phyloP scores from a whole-genome alignment of 92 coral and sea anemone species.

The Micromussa lordhowensis region DNA sequence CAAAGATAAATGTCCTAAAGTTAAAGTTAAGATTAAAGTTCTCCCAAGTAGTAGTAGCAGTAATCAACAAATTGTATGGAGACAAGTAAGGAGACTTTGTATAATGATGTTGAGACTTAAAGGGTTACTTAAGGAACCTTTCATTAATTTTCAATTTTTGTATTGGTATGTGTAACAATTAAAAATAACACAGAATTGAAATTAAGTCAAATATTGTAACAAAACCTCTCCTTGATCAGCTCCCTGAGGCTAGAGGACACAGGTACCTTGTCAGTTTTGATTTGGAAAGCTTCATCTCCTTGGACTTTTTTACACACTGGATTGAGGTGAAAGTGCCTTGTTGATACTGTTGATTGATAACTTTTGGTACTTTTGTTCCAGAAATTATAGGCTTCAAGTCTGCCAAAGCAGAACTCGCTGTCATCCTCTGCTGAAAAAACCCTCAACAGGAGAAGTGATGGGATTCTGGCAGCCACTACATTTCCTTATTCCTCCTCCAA shows the following conservation, averaged over 20 bases:
- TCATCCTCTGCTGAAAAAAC: slow-evolving; percentile 28
- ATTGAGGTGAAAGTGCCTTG: slow-evolving; percentile 61
- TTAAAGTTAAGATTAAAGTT: too few relatives aligned
- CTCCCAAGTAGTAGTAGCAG: not conserved
- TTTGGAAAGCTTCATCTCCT: not conserved
- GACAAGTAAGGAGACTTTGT: slow-evolving; percentile 15
- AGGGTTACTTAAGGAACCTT: not conserved
- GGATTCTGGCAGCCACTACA: slow-evolving; percentile 44
- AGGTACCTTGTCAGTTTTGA: slow-evolving; percentile 5
- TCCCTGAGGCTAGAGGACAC: slow-evolving; percentile 20
- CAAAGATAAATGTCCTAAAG: not conserved
- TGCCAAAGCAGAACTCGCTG: slow-evolving; percentile 29
- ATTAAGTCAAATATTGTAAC: not conserved
- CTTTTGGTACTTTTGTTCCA: slow-evolving; percentile 33
- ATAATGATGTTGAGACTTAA: not conserved
- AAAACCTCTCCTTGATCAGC: slow-evolving; percentile 34
- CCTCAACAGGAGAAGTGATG: slow-evolving; percentile 38
- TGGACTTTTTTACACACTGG: slow-evolving; percentile 33
- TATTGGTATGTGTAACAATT: slow-evolving; percentile 2
- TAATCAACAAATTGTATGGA: not conserved
- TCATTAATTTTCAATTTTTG: not conserved
- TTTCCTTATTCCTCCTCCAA: slow-evolving; percentile 28
- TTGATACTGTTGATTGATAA: slow-evolving; percentile 22
- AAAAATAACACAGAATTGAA: slow-evolving; percentile 4
- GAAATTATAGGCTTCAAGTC: slow-evolving; percentile 37